A percentile compares a stretch with the other conserved stretches of the same genome.
phyloP scores from a whole-genome alignment of 2,113 vertebrate species.

The Propithecus coquereli region DNA sequence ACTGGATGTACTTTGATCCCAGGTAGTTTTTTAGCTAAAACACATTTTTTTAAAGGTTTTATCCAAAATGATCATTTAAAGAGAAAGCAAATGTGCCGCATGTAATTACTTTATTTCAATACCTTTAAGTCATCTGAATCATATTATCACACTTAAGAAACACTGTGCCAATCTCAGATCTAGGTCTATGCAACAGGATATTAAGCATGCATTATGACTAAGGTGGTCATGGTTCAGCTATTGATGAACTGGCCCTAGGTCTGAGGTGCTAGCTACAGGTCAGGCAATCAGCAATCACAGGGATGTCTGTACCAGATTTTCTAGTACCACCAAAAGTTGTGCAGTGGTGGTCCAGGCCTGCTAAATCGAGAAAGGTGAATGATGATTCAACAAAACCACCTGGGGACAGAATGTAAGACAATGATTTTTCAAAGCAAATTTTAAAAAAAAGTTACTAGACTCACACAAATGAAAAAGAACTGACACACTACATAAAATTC shows the following conservation, averaged over 20 bases:
- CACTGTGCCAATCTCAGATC: slow-evolving; percentile 74
- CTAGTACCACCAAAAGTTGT: slow-evolving; percentile 89
- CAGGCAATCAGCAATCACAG: slow-evolving; percentile 75
- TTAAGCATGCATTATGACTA: slow-evolving; percentile 80
- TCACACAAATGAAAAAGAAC: slow-evolving; percentile 75
- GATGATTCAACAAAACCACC: slow-evolving; percentile 95
- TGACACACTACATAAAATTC: slow-evolving; percentile 63
- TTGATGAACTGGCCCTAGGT: slow-evolving; percentile 61
- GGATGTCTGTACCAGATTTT: slow-evolving; percentile 88
- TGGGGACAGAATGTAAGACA: slow-evolving; percentile 87
- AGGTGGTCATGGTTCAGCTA: slow-evolving; percentile 73
- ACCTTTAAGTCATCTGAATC: slow-evolving; percentile 79
- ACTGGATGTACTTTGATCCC: slow-evolving; percentile 17
- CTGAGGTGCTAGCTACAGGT: slow-evolving; percentile 75
- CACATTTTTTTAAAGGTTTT: not conserved
- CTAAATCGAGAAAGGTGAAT: slow-evolving; percentile 95
- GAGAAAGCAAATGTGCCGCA: not conserved
- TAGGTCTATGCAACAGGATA: slow-evolving; percentile 72
- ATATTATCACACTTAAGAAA: slow-evolving; percentile 61
- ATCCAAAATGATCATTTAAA: slow-evolving; percentile 4
- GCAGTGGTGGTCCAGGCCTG: slow-evolving; percentile 91
- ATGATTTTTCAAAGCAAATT: slow-evolving; percentile 79
- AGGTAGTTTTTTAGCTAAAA: not conserved
- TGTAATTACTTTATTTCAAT: slow-evolving; percentile 73
- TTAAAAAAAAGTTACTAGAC: slow-evolving; percentile 65